These are phyloP conservation scores for Etheostoma perlongum DNA, from an alignment of 2,797 vertebrate genomes.

Conservation along the genomic window DNA sequence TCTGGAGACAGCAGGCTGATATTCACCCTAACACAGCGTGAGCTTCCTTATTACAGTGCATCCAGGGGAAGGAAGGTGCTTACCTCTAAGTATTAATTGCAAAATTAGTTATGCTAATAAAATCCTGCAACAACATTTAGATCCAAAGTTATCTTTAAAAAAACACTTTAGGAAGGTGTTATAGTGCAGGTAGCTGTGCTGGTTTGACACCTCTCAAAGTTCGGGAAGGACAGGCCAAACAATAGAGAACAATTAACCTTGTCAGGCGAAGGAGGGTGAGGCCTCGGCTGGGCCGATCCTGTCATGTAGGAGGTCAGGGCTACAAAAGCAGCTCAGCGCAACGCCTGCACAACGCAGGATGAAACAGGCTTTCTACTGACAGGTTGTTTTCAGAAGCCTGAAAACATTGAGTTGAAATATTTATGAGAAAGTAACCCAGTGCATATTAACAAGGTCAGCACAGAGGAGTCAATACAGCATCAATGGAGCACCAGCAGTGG, in stretches of 20 bases:
- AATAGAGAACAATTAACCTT: conserved; percentile 80
- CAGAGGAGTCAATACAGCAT: conserved; percentile 71
- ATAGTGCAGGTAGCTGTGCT: conserved; percentile 38
- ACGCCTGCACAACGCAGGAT: conserved; percentile 56
- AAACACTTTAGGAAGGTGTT: conserved; percentile 36
- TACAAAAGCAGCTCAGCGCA: conserved; percentile 71
- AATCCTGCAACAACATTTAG: conserved; percentile 49
- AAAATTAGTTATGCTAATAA: conserved; percentile 45
- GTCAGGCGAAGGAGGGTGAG: conserved; percentile 73
- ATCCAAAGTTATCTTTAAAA: conserved; percentile 42
- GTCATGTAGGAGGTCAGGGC: conserved; percentile 81
- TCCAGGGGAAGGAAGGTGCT: not conserved
- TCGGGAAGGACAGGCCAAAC: conserved; percentile 67
- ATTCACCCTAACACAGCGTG: not conserved
- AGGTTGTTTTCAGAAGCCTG: conserved; percentile 83
- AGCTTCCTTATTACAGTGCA: conserved; percentile 8
- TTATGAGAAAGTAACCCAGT: conserved; percentile 82
- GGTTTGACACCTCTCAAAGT: conserved; percentile 70
- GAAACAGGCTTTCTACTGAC: conserved; percentile 78
- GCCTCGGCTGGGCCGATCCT: conserved; percentile 60
- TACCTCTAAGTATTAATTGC: conserved; percentile 29
- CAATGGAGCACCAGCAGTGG: conserved; percentile 63
- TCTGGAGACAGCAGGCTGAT: conserved; percentile 7
- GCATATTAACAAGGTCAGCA: conserved; percentile 84
- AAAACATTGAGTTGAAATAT: conserved; percentile 85